Base-by-base conservation (phyloP, 2,888 invertebrate genomes). In the Chaetoderma sp. region DNA sequence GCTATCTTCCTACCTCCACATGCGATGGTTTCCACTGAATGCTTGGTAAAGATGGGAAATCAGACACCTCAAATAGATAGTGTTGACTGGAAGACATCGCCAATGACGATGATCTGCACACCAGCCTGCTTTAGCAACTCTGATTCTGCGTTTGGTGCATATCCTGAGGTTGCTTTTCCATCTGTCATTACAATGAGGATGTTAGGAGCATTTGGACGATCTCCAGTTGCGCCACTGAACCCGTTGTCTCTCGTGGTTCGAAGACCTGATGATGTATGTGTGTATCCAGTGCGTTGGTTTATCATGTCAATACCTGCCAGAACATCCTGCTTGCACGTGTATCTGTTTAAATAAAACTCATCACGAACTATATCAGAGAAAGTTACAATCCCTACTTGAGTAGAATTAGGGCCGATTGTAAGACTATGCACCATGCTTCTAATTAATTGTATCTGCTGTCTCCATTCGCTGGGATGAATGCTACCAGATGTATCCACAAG, bases 231-330 rank as follows among this genome's bases (percentile, higher is more conserved):
- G n/a, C n/a, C n/a, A n/a, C n/a, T n/a, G n/a, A n/a, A n/a, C n/a
- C n/a, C n/a, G n/a, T n/a, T n/a, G n/a, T n/a, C n/a, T n/a, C n/a
- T n/a, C n/a, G n/a, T n/a, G n/a, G n/a, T n/a, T n/a, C n/a, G n/a
- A n/a, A n/a, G n/a, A n/a, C n/a, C n/a, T n/a, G n/a, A n/a, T n/a
- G n/a, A n/a, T n/a, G 68, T 71, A 32, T 71, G 45, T 1, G 71
- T 71, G 10, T 62, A 45, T 2, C 71, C 71, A 3, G 65, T 60
- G 8, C 58, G 63, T 47, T 56, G 62, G 25, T 62, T 68, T 8
- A 71, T 39, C 1, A 25, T 23, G 2, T 32, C 49, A 36, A 71
- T 68, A 13, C 59, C 45, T 4, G 55, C 45, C 13, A 61, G 28
- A 8, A 65, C 25, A 5, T 13, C 25, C 0, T 28, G 44, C 36